Conservation (phyloP, 2,797 vertebrate species). For the Valencia hispanica region DNA sequence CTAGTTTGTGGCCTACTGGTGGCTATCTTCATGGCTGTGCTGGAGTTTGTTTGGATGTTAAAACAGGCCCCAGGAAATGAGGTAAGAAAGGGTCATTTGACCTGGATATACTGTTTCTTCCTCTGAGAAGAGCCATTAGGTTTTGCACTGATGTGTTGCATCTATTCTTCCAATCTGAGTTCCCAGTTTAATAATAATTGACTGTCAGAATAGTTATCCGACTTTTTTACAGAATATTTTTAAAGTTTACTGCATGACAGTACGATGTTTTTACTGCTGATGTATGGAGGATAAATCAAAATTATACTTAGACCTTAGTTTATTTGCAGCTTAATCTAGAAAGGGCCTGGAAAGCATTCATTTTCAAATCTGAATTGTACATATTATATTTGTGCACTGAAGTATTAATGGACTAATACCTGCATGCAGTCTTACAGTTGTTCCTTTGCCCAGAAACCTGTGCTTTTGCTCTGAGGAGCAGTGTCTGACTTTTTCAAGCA, state of each 20-base stretch:
- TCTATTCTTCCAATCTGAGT: slow-evolving; percentile 7
- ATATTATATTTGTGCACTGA: slow-evolving; percentile 14
- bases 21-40: slow-evolving; percentile 98
- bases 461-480: not conserved
- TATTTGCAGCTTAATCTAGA: not conserved
- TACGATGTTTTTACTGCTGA: not conserved
- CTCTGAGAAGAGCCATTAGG: slow-evolving; percentile 42
- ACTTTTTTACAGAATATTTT: not conserved
- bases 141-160: slow-evolving; percentile 51
- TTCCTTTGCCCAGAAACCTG: slow-evolving; percentile 2
- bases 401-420: slow-evolving; percentile 10
- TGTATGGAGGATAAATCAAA: not conserved
- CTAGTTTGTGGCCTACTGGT: slow-evolving; percentile 97
- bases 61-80: slow-evolving; percentile 92
- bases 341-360: not conserved
- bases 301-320: not conserved
- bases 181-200: slow-evolving; percentile 4
- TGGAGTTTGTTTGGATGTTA: slow-evolving; percentile 98
- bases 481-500: slow-evolving; percentile 2
- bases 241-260: not conserved
- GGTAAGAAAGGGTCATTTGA: slow-evolving; percentile 87
- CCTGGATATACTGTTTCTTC: slow-evolving; percentile 80
- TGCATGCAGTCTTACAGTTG: slow-evolving; percentile 15
- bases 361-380: slow-evolving; percentile 23
- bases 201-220: not conserved